Evolutionary conservation across 2,797 vertebrate species (phyloP), one percentile per base, ranked within the genome.

Genomic region (Molossus alvarezi): DNA sequence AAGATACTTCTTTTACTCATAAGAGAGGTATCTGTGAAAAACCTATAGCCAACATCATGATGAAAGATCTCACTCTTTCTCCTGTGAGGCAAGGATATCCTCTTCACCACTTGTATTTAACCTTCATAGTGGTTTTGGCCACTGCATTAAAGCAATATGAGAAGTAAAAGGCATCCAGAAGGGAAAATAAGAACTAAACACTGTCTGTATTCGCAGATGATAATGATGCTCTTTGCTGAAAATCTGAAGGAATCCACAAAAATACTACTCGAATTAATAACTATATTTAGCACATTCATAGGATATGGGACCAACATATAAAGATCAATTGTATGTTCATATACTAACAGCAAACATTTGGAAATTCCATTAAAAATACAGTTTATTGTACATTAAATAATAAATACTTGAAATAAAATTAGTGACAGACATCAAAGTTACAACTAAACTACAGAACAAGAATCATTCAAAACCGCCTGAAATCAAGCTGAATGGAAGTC

Each of bases 301-400:
- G 55, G 62, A 55, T 76, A 72, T 71, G 62, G 27, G 9, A 81
- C 85, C 20, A 29, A 53, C 25, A 23, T 27, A 65, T 9, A 71
- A 84, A 88, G 55, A 76, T 71, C 23, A 69, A 65, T 55, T 94
- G 0, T 90, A 29, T 83, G 45, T 80, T 72, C 92, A 48, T 76
- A 65, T 25, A 13, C 3, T 69, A 71, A 82, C 9, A 53, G 9
- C 14, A 94, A 87, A 81, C 13, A 84, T 65, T 45, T 88, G 41
- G 41, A 88, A 94, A 83, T 33, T 79, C 33, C 84, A 85, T 77
- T 71, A 76, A 81, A 88, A 91, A 62, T 71, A 86, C 12, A 37
- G 65, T 48, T 73, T 94, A 29, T 14, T 94, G 9, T 79, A 12
- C 9, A 55, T 53, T 95, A 91, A 65, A 58, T 80, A 71, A 62